These are phyloP conservation scores for Temnopleurus reevesii DNA, from an alignment of 53 echinoderm and acorn worm species.

Conservation along the genomic window DNA sequence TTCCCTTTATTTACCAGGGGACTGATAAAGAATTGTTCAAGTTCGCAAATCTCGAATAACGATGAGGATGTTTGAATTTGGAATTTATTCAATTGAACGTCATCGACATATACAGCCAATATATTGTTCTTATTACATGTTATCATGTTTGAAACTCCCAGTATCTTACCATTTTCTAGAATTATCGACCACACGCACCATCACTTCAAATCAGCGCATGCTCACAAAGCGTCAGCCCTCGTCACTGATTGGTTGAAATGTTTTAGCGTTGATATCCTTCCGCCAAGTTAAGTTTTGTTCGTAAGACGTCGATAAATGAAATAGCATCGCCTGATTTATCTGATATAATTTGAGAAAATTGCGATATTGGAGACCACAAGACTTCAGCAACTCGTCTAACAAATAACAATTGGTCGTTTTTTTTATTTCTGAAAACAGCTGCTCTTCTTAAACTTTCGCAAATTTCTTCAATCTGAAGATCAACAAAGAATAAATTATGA, in stretches of 20 bases:
- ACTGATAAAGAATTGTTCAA: neutral
- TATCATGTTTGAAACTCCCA: too few relatives aligned
- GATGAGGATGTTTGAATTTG: neutral
- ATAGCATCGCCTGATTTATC: neutral
- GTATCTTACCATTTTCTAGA: neutral
- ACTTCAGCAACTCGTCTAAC: neutral
- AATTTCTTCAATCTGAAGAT: neutral
- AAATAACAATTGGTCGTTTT: too few relatives aligned
- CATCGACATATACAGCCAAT: too few relatives aligned
- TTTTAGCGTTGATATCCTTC: neutral
- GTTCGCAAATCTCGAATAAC: neutral
- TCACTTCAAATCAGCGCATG: neutral
- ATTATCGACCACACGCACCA: neutral
- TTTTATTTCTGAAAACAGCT: neutral
- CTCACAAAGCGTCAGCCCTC: neutral
- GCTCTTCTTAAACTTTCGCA: neutral
- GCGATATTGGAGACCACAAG: neutral
- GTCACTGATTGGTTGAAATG: neutral
- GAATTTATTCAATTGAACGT: too few relatives aligned
- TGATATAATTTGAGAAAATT: neutral
- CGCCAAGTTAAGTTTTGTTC: neutral
- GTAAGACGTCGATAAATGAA: neutral
- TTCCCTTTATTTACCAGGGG: neutral
- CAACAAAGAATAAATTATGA: neutral
- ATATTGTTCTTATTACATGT: too few relatives aligned